These are phyloP conservation scores for Phortica magna DNA, from an alignment of 2,888 invertebrate species.

Conservation along the genomic window DNA sequence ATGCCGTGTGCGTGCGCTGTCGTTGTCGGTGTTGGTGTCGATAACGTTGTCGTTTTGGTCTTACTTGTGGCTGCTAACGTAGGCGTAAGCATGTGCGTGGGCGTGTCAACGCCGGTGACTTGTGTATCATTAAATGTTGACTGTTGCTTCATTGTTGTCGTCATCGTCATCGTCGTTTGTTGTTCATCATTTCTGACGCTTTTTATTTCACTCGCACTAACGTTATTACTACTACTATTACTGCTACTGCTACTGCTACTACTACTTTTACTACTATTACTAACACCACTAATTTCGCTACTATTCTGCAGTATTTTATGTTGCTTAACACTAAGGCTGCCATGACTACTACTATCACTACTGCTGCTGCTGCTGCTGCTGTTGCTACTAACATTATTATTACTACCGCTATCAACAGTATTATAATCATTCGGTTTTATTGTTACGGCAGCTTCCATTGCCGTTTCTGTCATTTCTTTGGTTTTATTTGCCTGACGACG, in stretches of 20 bases:
- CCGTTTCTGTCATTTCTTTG: slow-evolving; percentile 47
- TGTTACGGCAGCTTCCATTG: background rate
- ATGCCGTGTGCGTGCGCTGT: slow-evolving; percentile 53
- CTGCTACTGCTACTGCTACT: slow-evolving; percentile 29
- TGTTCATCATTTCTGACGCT: slow-evolving; percentile 29
- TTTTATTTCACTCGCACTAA: slow-evolving; percentile 24
- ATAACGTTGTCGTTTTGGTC: slow-evolving; percentile 30
- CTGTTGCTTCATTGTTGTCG: slow-evolving; percentile 20
- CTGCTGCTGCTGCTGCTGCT: slow-evolving; percentile 36
- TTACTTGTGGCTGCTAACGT: slow-evolving; percentile 4
- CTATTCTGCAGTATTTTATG: slow-evolving; percentile 13
- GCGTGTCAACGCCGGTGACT: background rate
- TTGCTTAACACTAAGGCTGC: slow-evolving; percentile 33
- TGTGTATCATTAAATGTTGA: background rate
- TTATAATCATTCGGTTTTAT: slow-evolving; percentile 33
- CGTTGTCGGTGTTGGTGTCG: slow-evolving; percentile 20
- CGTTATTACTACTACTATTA: slow-evolving; percentile 32
- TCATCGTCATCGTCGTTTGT: slow-evolving; percentile 27
- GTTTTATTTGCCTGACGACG: slow-evolving; percentile 37
- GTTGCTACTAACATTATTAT: slow-evolving; percentile 30
- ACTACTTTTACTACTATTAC: slow-evolving; percentile 25
- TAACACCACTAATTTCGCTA: slow-evolving; percentile 41
- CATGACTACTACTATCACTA: slow-evolving; percentile 44
- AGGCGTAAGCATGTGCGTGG: background rate
- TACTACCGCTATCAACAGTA: background rate